These are phyloP conservation scores for Drosophila buzzatii DNA, from an alignment of 2,888 invertebrate genomes.

Conservation along the genomic window DNA sequence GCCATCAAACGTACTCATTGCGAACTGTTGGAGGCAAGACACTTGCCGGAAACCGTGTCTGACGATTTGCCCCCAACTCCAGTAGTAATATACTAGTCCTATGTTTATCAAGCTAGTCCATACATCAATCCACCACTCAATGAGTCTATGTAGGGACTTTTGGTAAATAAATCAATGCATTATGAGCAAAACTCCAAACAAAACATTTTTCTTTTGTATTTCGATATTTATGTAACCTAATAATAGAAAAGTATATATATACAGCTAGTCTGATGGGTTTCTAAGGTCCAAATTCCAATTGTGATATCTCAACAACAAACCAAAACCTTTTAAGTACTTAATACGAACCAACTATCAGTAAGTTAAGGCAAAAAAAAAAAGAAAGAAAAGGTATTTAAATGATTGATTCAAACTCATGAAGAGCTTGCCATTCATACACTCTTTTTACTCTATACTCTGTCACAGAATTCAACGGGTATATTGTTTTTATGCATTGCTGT, in stretches of 20 bases:
- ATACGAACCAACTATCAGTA: too few species aligned
- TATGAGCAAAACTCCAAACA: background rate
- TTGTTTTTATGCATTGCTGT: too few species aligned
- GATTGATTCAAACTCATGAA: background rate
- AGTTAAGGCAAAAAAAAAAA: too few species aligned
- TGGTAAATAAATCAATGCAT: background rate
- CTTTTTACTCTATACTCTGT: too few species aligned
- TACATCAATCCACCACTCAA: background rate
- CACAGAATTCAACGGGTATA: too few species aligned
- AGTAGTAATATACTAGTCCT: background rate
- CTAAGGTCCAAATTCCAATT: background rate
- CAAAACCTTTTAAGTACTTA: too few species aligned
- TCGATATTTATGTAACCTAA: background rate
- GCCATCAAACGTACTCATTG: slow-evolving; percentile 61
- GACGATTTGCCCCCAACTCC: background rate
- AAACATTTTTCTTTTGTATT: background rate
- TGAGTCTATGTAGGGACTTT: background rate
- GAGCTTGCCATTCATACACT: background rate
- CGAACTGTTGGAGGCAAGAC: slow-evolving; percentile 22
- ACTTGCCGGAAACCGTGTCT: slow-evolving; percentile 4
- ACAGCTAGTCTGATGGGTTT: background rate
- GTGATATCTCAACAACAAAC: too few species aligned
- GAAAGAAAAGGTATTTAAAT: too few species aligned
- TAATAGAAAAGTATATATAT: background rate
- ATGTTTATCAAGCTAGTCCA: background rate